Evolutionary conservation across 1,140 invertebrate genomes (phyloP).

Genomic region (Drosophila suzukii): DNA sequence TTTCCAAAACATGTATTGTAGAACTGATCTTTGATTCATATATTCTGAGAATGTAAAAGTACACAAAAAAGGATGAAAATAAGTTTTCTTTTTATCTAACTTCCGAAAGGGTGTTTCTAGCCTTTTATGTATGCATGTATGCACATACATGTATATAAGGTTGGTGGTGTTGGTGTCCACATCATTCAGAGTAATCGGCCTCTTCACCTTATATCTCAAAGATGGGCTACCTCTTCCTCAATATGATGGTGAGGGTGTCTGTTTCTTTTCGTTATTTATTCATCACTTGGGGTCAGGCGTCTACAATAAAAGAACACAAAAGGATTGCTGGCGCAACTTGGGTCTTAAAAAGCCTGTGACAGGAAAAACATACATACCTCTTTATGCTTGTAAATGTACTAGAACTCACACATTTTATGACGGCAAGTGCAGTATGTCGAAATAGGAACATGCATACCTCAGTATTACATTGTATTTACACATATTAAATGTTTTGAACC

Average conservation of each 20-base stretch:
- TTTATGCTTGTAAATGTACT: background rate
- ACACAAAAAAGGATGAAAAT: no score
- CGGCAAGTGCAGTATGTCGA: background rate
- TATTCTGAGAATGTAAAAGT: no score
- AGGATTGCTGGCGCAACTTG: conserved; percentile 9
- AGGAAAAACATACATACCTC: conserved; percentile 2
- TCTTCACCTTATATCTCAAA: background rate
- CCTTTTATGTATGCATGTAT: background rate
- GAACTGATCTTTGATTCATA: no score
- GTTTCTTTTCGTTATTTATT: conserved; percentile 17
- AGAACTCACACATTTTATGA: no score
- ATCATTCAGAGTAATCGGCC: background rate
- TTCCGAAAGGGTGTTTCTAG: background rate
- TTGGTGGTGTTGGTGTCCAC: background rate
- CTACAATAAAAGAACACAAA: conserved; percentile 28
- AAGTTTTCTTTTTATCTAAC: background rate
- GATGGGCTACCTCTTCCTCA: background rate
- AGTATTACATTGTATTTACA: background rate
- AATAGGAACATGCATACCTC: background rate
- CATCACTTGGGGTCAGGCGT: conserved; percentile 11
- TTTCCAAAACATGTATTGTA: no score
- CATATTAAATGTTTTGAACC: no score
- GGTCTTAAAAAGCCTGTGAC: conserved; percentile 33
- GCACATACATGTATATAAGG: background rate
- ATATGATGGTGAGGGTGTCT: background rate